Evolutionary conservation across 2,888 invertebrate species (phyloP).

Genomic region (Pammene aurita): DNA sequence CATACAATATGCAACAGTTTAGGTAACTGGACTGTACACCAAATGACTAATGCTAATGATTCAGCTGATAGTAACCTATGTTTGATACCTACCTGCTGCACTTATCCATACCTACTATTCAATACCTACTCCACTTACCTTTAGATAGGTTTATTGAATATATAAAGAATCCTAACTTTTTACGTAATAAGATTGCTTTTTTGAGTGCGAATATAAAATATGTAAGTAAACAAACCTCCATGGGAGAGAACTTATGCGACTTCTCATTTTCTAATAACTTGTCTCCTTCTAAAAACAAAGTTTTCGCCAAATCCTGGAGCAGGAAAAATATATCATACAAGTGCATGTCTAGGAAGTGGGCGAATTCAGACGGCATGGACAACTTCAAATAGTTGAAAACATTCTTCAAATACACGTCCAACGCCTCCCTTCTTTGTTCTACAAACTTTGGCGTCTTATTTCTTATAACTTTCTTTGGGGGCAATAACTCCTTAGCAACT

Average conservation of each 20-base stretch:
- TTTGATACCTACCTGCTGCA: too few relatives aligned
- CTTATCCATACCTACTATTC: too few relatives aligned
- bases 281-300: slow-evolving; percentile 90
- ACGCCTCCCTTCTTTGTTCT: slow-evolving; percentile 89
- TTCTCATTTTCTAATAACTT: slow-evolving; percentile 84
- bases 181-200: too few relatives aligned
- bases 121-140: background rate
- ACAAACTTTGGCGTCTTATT: slow-evolving; percentile 95
- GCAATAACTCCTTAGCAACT: slow-evolving; percentile 92
- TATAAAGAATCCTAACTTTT: too few relatives aligned
- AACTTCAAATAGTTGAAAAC: slow-evolving; percentile 89
- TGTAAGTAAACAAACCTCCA: slow-evolving; percentile 85
- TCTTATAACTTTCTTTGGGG: slow-evolving; percentile 96
- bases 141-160: background rate
- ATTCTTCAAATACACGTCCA: slow-evolving; percentile 91
- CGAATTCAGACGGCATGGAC: slow-evolving; percentile 91
- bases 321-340: slow-evolving; percentile 95
- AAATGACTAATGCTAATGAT: slow-evolving; percentile 1
- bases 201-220: background rate
- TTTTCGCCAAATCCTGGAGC: slow-evolving; percentile 91
- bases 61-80: too few relatives aligned
- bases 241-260: slow-evolving; percentile 88
- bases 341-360: slow-evolving; percentile 94
- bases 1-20: too few relatives aligned
- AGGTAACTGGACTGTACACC: background rate